phyloP scores from a whole-genome alignment of 2,888 invertebrate genomes.

The Shargacucullia verbasci region DNA sequence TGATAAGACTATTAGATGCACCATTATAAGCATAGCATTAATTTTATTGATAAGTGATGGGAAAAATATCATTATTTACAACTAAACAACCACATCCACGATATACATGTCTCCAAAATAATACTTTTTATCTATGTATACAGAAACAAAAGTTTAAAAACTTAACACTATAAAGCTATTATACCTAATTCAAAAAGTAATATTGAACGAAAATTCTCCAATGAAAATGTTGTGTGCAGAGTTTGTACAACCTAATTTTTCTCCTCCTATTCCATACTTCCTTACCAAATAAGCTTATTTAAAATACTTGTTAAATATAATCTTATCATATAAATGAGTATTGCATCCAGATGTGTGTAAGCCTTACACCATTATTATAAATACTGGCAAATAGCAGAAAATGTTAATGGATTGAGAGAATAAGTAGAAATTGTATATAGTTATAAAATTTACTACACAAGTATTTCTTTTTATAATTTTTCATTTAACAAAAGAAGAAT shows the following conservation, averaged over 20 bases:
- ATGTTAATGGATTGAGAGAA: conserved; percentile 3
- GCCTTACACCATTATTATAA: conserved; percentile 19
- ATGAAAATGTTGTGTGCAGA: background rate
- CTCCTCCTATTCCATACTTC: conserved; percentile 2
- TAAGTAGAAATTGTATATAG: background rate
- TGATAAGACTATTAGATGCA: conserved; percentile 13
- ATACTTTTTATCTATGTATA: conserved; percentile 6
- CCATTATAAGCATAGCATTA: conserved; percentile 26
- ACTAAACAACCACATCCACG: conserved; percentile 41
- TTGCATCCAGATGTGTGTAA: conserved; percentile 20
- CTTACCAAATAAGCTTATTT: conserved; percentile 7
- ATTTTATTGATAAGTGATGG: conserved; percentile 5
- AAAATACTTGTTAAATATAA: conserved; percentile 15
- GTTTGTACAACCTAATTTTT: background rate
- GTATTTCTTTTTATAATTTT: background rate
- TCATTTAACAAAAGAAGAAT: background rate
- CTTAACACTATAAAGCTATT: conserved; percentile 9
- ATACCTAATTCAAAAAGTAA: conserved; percentile 10
- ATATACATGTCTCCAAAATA: conserved; percentile 12
- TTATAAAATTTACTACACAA: too few species aligned
- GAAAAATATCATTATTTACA: conserved; percentile 29
- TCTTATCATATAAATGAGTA: conserved; percentile 4
- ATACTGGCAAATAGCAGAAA: conserved; percentile 10
- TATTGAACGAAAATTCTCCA: background rate
- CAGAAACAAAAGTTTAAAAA: background rate